Evolutionary conservation across 2,888 invertebrate genomes (phyloP), one percentile per base, ranked within the genome.

Genomic region (Leucoma salicis): DNA sequence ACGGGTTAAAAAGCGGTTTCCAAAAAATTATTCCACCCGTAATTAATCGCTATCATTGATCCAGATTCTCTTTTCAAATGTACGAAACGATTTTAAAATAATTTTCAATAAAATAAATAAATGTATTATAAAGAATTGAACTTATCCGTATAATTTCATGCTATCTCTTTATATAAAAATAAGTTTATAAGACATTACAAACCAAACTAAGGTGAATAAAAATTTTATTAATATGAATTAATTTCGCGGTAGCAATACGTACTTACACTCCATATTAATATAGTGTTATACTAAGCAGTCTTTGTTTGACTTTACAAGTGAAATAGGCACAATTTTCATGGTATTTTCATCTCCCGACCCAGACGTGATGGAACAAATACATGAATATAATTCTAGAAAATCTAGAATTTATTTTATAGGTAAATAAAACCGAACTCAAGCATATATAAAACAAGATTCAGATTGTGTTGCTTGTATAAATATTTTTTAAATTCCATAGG

Each of bases 311-410:
- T 60, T 61, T 60, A 63, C 74, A 73, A 61, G 74, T 62, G 63
- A 63, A 78, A 86, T 63, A 74, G 72, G 70, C 84, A 83, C 73
- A 70, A 66, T 76, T 83, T 84, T 83, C 81, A 82, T 84, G 73
- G 80, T 78, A 79, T 85, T 87, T 86, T 86, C 86, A 86, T 85
- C 79, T 78, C 74, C 73, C 78, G 66, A 74, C 74, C 82, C 77
- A 80, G 78, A 84, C 83, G 82, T 83, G 82, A 83, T 83, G 76
- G 76, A 82, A 82, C 82, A 86, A 85, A 86, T 78, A 86, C 80
- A 86, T 85, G 86, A 87, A 85, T 84, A 85, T 84, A 81, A 83
- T 82, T 80, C 78, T 81, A 76, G 8, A 82, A 76, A 86, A 82
- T 82, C 79, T 82, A 78, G 76, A 76, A 78, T 76, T 68, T 60